Evolutionary conservation across 2,888 invertebrate genomes (phyloP).

Genomic region (Acrobasis consociella): DNA sequence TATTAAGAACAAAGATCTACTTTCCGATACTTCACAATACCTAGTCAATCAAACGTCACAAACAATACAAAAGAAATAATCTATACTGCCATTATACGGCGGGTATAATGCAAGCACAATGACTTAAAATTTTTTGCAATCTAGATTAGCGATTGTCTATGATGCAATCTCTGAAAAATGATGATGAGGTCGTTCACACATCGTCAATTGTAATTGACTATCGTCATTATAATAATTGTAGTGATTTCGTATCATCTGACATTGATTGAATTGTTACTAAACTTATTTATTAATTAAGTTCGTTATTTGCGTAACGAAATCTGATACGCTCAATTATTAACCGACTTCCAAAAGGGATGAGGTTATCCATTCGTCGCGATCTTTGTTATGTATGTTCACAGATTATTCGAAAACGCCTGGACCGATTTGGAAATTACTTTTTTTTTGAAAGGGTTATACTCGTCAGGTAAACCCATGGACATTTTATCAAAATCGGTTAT

Average conservation of each 20-base stretch:
- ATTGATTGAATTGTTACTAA: constrained; percentile 14
- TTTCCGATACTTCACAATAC: constrained; percentile 14
- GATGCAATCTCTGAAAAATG: constrained; percentile 31
- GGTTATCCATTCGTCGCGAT: too few species aligned
- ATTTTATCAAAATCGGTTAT: too few species aligned
- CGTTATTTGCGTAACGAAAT: constrained; percentile 12
- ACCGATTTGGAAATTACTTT: too few species aligned
- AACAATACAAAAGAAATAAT: constrained; percentile 27
- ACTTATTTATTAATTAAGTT: constrained; percentile 11
- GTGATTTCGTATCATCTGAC: constrained; percentile 11
- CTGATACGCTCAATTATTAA: constrained; percentile 14
- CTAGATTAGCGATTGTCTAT: constrained; percentile 30
- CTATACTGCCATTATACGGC: constrained; percentile 34
- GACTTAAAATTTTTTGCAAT: constrained; percentile 31
- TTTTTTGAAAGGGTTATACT: too few species aligned
- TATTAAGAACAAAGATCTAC: constrained; percentile 5
- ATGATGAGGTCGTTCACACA: constrained; percentile 36
- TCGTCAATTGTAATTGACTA: constrained; percentile 26
- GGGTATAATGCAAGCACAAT: constrained; percentile 30
- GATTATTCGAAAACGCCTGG: too few species aligned
- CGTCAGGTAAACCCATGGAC: too few species aligned
- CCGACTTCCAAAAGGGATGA: too few species aligned
- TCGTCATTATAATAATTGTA: constrained; percentile 31
- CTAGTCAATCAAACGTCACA: constrained; percentile 22
- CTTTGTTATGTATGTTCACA: too few species aligned